A percentile compares a stretch with the other conserved stretches of the same genome.
Evolutionary conservation across 35 echinoderm and acorn worm species (phyloP).

Genomic region (Lytechinus variegatus): DNA sequence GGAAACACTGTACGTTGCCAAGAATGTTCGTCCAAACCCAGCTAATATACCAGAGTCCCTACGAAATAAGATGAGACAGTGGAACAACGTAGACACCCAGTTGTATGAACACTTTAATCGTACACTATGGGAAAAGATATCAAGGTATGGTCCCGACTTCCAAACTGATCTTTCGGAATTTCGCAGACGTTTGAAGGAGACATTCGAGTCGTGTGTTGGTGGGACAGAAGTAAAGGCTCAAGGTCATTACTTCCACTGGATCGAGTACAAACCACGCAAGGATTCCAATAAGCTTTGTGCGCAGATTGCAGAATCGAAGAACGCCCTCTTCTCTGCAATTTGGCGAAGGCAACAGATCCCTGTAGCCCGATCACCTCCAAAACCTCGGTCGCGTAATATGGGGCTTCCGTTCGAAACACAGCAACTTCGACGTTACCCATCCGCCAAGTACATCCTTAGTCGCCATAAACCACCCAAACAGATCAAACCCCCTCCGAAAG

Average conservation of each 20-base stretch:
- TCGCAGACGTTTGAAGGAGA: conserved; percentile 22
- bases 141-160: conserved; percentile 77
- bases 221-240: conserved; percentile 50
- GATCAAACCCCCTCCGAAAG: not conserved
- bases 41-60: conserved; percentile 18
- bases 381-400: not conserved
- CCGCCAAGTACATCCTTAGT: not conserved
- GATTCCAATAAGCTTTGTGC: conserved; percentile 43
- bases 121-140: conserved; percentile 82
- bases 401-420: not conserved
- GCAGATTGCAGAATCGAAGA: conserved; percentile 56
- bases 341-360: conserved; percentile 25
- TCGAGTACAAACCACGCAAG: conserved; percentile 47
- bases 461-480: not conserved
- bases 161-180: conserved; percentile 69
- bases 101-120: conserved; percentile 88
- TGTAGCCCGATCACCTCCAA: not conserved
- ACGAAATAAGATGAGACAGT: conserved; percentile 51
- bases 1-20: conserved; percentile 77
- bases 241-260: conserved; percentile 58
- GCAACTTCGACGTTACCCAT: not conserved
- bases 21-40: conserved; percentile 58
- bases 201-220: conserved; percentile 67
- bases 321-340: conserved; percentile 36
- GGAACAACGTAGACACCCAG: conserved; percentile 60